Conservation (phyloP, 2,888 invertebrate species). For the Dyspetes luteomarginatus region DNA sequence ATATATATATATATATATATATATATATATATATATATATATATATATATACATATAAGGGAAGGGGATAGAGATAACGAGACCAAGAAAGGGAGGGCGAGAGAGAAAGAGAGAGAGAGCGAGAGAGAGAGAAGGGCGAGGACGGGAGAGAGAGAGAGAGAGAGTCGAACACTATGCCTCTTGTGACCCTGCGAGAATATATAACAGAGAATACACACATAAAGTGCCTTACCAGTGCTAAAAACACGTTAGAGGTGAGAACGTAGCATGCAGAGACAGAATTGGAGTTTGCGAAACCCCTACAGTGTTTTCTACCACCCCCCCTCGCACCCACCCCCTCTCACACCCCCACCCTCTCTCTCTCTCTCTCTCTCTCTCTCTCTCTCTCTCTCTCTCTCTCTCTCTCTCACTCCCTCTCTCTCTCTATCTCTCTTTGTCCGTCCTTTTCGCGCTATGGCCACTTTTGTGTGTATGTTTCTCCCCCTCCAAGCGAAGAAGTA, state of each 20-base stretch:
- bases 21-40: neutral
- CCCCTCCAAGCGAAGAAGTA: neutral
- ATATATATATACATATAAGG: slow-evolving; percentile 9
- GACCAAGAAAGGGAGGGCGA: slow-evolving; percentile 18
- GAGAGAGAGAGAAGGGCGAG: too few relatives aligned
- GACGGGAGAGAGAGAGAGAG: slow-evolving; percentile 18
- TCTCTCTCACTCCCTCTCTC: slow-evolving; percentile 9
- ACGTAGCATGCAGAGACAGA: slow-evolving; percentile 12
- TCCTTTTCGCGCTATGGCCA: neutral
- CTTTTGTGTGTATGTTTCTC: neutral
- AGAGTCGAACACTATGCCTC: slow-evolving; percentile 24
- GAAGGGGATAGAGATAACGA: slow-evolving; percentile 31
- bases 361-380: neutral
- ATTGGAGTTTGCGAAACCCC: slow-evolving; percentile 4
- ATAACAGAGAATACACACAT: neutral
- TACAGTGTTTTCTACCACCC: neutral
- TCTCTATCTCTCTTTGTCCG: neutral
- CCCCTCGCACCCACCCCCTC: too few relatives aligned
- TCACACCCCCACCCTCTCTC: neutral
- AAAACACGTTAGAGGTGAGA: slow-evolving; percentile 53
- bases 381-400: neutral
- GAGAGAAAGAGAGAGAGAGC: neutral
- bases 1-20: slow-evolving; percentile 9
- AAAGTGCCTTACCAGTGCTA: slow-evolving; percentile 21
- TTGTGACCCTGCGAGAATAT: neutral